Evolutionary conservation across 2,797 vertebrate species (phyloP).

Genomic region (Enteromius argenteus): DNA sequence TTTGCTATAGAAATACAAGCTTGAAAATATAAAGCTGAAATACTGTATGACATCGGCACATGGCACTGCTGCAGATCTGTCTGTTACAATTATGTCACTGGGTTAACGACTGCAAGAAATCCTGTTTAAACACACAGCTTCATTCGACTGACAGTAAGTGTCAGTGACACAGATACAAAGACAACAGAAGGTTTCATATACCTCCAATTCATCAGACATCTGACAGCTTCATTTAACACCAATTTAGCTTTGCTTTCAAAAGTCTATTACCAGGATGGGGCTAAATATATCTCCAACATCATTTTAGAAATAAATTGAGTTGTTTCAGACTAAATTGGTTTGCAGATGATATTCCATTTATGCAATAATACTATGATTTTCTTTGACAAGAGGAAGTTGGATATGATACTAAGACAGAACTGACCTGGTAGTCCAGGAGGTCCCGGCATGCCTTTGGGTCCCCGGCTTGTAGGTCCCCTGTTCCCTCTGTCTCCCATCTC

Average conservation of each 20-base stretch:
- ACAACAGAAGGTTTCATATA: constrained; percentile 12
- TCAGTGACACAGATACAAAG: constrained; percentile 15
- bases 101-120: background rate
- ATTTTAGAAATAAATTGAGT: constrained; percentile 19
- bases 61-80: background rate
- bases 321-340: constrained; percentile 32
- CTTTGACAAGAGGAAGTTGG: background rate
- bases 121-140: constrained; percentile 11
- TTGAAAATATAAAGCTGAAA: background rate
- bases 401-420: constrained; percentile 5
- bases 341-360: constrained; percentile 9
- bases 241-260: constrained; percentile 35
- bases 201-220: constrained; percentile 24
- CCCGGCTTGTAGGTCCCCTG: constrained; percentile 88
- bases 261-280: constrained; percentile 5
- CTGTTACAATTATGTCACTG: background rate
- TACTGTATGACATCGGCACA: background rate
- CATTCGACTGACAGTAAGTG: constrained; percentile 31
- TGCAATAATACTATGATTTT: constrained; percentile 15
- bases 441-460: constrained; percentile 91
- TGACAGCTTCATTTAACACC: constrained; percentile 47
- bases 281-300: constrained; percentile 42
- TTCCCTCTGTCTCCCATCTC: constrained; percentile 93
- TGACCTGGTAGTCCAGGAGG: constrained; percentile 91
- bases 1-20: background rate